phyloP scores from a whole-genome alignment of 2,888 invertebrate genomes.

The Smittia aterrima region DNA sequence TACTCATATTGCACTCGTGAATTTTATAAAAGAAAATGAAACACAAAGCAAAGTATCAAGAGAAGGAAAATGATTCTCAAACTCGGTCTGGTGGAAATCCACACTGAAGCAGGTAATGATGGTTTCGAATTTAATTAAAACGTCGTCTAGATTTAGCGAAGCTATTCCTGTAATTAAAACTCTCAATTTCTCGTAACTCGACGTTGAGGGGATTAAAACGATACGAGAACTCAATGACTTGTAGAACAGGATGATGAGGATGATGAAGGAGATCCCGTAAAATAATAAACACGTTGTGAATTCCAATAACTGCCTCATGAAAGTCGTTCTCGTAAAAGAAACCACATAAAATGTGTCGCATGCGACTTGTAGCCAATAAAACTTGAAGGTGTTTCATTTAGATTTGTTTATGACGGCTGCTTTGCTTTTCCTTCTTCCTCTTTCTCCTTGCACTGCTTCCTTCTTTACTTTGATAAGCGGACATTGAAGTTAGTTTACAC shows the following conservation, averaged over 20 bases:
- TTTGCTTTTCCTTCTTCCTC: constrained; percentile 7
- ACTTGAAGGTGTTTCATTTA: constrained; percentile 16
- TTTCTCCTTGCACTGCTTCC: background rate
- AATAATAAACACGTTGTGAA: constrained; percentile 31
- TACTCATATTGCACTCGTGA: background rate
- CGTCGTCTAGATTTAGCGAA: background rate
- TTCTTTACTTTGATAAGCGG: constrained; percentile 33
- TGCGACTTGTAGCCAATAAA: background rate
- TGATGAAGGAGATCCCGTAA: constrained; percentile 11
- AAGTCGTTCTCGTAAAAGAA: constrained; percentile 26
- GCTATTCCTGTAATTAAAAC: constrained; percentile 20
- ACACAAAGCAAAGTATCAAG: background rate
- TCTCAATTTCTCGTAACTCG: background rate
- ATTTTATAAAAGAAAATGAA: background rate
- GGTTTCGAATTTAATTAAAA: constrained; percentile 35
- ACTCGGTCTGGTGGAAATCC: background rate
- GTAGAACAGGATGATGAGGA: background rate
- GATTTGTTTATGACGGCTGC: constrained; percentile 25
- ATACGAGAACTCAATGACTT: too few relatives aligned
- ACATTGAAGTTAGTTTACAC: constrained; percentile 8
- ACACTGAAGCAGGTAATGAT: constrained; percentile 24
- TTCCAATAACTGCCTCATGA: constrained; percentile 12
- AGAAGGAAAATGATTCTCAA: background rate
- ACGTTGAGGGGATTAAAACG: too few relatives aligned
- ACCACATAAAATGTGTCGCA: background rate